These are phyloP conservation scores for Anhinga anhinga DNA, from an alignment of 2,113 vertebrate genomes.

Conservation along the genomic window DNA sequence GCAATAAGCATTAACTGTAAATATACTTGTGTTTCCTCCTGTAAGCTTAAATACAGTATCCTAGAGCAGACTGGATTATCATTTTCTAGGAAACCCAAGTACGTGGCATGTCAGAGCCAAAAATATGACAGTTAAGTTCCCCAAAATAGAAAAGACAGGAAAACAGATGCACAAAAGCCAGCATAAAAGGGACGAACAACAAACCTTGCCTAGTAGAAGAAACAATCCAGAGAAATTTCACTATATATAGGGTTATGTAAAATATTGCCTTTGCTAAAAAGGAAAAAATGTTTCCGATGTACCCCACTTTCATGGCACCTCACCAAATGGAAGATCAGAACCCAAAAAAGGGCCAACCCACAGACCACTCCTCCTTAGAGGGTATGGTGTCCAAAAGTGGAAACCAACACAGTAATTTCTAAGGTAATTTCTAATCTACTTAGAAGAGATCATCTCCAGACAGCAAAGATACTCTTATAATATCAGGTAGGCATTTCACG, in stretches of 20 bases:
- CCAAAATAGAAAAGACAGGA: background rate
- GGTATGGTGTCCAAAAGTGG: background rate
- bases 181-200: rapidly evolving
- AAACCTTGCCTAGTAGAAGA: background rate
- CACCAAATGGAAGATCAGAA: background rate
- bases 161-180: background rate
- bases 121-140: background rate
- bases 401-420: background rate
- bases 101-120: background rate
- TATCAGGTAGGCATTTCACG: background rate
- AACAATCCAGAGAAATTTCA: background rate
- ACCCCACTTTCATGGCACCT: background rate
- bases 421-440: background rate
- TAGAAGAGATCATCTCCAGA: background rate
- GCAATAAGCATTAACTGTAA: background rate
- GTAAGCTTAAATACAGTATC: background rate
- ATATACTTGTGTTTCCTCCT: background rate
- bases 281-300: background rate
- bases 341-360: background rate
- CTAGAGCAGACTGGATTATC: background rate
- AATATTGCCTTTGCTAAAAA: background rate
- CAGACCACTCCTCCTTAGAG: background rate
- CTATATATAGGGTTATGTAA: background rate
- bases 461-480: background rate
- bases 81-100: background rate